These are phyloP conservation scores for Spialia ferax DNA, from an alignment of 2,888 invertebrate genomes.

Conservation along the genomic window DNA sequence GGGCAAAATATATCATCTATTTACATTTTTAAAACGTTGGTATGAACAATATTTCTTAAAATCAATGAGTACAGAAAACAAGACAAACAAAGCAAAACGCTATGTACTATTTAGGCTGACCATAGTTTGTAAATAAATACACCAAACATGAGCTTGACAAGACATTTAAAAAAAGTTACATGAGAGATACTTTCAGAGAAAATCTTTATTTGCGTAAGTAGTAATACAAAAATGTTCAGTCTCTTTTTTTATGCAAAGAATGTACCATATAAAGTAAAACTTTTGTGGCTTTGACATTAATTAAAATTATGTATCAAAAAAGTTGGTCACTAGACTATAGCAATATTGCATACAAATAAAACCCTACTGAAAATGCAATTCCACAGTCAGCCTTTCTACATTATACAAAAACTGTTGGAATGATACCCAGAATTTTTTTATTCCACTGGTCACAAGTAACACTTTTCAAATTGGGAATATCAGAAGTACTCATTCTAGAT, in stretches of 20 bases:
- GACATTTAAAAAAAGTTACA: conserved; percentile 8
- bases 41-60: conserved; percentile 81
- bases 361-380: conserved; percentile 22
- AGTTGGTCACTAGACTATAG: conserved; percentile 16
- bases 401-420: conserved; percentile 30
- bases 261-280: neutral
- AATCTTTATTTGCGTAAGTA: conserved; percentile 20
- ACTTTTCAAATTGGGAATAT: conserved; percentile 21
- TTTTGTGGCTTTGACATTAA: conserved; percentile 8
- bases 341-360: conserved; percentile 29
- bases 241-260: conserved; percentile 36
- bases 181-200: conserved; percentile 22
- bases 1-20: conserved; percentile 86
- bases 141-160: conserved; percentile 13
- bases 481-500: conserved; percentile 31
- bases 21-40: conserved; percentile 83
- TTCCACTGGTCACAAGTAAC: conserved; percentile 26
- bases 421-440: conserved; percentile 30
- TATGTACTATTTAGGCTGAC: conserved; percentile 53
- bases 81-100: conserved; percentile 60
- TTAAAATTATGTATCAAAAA: conserved; percentile 22
- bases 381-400: conserved; percentile 33
- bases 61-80: conserved; percentile 74
- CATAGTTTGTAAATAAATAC: conserved; percentile 53
- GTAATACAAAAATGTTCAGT: conserved; percentile 37